Evolutionary conservation across 1,140 invertebrate species (phyloP).

Genomic region (silkworm (Bombyx mori)): DNA sequence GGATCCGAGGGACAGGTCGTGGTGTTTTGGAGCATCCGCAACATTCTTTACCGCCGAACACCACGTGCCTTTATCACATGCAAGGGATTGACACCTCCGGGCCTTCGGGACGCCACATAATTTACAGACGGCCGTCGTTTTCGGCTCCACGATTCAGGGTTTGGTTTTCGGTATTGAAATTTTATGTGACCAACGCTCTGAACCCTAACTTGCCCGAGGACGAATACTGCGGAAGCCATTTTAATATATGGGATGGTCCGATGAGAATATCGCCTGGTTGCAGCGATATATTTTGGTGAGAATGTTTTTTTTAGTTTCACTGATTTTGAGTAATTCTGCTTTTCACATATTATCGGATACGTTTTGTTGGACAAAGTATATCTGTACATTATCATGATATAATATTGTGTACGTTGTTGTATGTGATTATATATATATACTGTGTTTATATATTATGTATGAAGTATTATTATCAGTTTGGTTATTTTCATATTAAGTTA

Average conservation of each 20-base stretch:
- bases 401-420: too few species aligned
- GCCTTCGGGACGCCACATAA: constrained; percentile 73
- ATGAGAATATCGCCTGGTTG: constrained; percentile 82
- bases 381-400: too few species aligned
- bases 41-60: constrained; percentile 87
- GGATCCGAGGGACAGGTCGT: constrained; percentile 82
- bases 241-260: constrained; percentile 88
- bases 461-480: too few species aligned
- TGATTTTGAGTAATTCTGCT: too few species aligned
- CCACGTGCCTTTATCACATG: constrained; percentile 88
- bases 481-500: too few species aligned
- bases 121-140: constrained; percentile 74
- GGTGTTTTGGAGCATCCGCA: constrained; percentile 84
- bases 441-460: too few species aligned
- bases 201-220: constrained; percentile 74
- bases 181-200: constrained; percentile 78
- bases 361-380: too few species aligned
- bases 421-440: too few species aligned
- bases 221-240: constrained; percentile 83
- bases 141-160: constrained; percentile 81
- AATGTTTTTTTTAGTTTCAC: constrained; percentile 2
- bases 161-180: constrained; percentile 90
- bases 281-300: constrained; percentile 85
- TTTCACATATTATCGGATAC: too few species aligned
- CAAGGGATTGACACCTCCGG: constrained; percentile 75